These are phyloP conservation scores for Syrphus vitripennis DNA, from an alignment of 2,888 invertebrate species.

Conservation along the genomic window DNA sequence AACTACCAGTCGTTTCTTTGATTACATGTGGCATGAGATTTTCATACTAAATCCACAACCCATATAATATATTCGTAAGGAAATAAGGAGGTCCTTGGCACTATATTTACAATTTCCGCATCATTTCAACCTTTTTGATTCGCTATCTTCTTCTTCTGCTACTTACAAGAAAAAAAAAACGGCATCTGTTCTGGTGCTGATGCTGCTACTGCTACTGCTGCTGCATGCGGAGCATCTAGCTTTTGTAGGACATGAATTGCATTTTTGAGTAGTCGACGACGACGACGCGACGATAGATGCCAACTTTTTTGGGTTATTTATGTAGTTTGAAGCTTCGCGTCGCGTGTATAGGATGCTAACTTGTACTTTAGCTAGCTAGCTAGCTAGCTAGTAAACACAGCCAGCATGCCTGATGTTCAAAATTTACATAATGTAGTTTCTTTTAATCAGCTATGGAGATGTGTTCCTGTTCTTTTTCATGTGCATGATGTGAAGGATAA, in stretches of 20 bases:
- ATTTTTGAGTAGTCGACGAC: conserved; percentile 56
- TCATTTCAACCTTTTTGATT: conserved; percentile 43
- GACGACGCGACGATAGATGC: conserved; percentile 19
- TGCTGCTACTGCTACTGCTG: neutral
- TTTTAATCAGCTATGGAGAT: conserved; percentile 45
- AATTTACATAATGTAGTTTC: conserved; percentile 66
- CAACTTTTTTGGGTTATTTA: conserved; percentile 54
- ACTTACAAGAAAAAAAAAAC: neutral
- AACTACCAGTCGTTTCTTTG: conserved; percentile 33
- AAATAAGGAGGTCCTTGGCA: conserved; percentile 21
- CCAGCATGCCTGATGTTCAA: conserved; percentile 37
- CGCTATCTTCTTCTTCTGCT: neutral
- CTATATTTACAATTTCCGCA: conserved; percentile 11
- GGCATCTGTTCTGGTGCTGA: conserved; percentile 9
- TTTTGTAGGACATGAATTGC: conserved; percentile 54
- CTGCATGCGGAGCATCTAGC: conserved; percentile 23
- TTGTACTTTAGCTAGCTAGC: neutral
- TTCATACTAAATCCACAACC: conserved; percentile 46
- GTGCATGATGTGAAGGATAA: neutral
- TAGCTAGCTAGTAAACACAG: neutral
- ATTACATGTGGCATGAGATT: conserved; percentile 50
- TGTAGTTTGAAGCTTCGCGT: conserved; percentile 29
- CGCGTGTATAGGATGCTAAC: neutral
- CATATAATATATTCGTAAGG: neutral
- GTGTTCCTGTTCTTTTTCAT: neutral